Conservation (phyloP, 37 sponge, comb jelly and placozoan genomes). For the Halichondria panicea region DNA sequence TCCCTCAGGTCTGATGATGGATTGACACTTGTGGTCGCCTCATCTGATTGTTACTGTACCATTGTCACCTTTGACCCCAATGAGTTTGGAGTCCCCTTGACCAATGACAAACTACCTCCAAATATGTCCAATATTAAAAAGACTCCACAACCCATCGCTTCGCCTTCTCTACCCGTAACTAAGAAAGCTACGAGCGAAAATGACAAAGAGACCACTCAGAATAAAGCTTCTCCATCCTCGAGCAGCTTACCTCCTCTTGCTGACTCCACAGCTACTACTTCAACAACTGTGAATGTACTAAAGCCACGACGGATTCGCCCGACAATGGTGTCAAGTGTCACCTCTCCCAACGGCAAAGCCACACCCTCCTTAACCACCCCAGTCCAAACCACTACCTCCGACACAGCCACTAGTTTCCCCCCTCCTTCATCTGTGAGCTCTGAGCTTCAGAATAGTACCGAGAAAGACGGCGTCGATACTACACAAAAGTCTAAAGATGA, state of each 20-base stretch:
- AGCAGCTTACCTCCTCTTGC: too few relatives aligned
- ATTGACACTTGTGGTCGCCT: constrained; percentile 69
- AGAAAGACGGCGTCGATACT: too few relatives aligned
- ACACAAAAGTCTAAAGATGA: too few relatives aligned
- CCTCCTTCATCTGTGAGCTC: too few relatives aligned
- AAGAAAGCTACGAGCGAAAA: neutral
- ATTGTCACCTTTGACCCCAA: constrained; percentile 74
- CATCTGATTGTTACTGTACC: constrained; percentile 95
- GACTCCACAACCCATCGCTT: neutral
- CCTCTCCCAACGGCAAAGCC: neutral
- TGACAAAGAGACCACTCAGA: neutral
- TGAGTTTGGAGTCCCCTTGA: constrained; percentile 75
- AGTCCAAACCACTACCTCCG: neutral
- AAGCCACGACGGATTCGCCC: constrained; percentile 35
- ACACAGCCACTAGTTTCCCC: too few relatives aligned
- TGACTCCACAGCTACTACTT: neutral
- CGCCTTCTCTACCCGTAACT: neutral
- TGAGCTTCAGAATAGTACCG: too few relatives aligned
- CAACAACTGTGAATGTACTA: neutral
- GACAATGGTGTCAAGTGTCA: neutral
- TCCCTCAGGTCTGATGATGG: constrained; percentile 90
- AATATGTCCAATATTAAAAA: neutral
- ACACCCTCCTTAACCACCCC: neutral
- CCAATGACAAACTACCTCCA: constrained; percentile 22
- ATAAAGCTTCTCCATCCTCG: neutral